These are phyloP conservation scores for Timema podura DNA, from an alignment of 2,888 invertebrate genomes.

Conservation along the genomic window DNA sequence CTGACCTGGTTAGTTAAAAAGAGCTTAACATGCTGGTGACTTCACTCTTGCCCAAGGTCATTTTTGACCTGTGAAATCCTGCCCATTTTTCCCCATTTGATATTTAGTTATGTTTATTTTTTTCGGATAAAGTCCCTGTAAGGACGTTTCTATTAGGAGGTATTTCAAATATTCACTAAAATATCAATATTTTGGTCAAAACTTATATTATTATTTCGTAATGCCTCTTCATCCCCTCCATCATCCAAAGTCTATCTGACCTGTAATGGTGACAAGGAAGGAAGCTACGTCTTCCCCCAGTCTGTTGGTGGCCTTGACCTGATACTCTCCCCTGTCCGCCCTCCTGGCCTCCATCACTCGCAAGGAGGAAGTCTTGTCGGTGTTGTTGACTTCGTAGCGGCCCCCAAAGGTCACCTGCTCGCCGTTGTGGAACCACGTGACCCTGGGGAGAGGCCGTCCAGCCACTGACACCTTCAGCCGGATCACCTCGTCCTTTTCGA, in stretches of 20 bases:
- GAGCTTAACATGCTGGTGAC: no score
- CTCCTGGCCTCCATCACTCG: conserved; percentile 72
- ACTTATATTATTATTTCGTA: no score
- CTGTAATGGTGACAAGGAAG: conserved; percentile 81
- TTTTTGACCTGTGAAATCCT: no score
- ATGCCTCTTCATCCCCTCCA: no score
- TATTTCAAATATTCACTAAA: no score
- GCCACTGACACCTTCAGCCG: conserved; percentile 79
- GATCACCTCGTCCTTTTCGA: conserved; percentile 80
- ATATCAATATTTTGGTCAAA: no score
- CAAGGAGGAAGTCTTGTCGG: conserved; percentile 70
- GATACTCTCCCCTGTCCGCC: conserved; percentile 85
- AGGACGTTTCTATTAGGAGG: no score
- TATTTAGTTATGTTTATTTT: no score
- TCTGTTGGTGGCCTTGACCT: conserved; percentile 72
- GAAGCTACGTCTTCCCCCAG: conserved; percentile 77
- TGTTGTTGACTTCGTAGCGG: conserved; percentile 64
- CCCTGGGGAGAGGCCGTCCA: conserved; percentile 77
- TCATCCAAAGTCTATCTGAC: conserved; percentile 36
- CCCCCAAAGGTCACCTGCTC: conserved; percentile 58
- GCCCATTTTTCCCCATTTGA: no score
- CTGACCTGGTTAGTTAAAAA: no score
- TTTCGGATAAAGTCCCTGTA: no score
- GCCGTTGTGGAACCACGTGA: conserved; percentile 82
- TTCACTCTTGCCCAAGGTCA: no score